Base-by-base conservation (phyloP, 2,888 invertebrate genomes). In the Phyto melanocephala region DNA sequence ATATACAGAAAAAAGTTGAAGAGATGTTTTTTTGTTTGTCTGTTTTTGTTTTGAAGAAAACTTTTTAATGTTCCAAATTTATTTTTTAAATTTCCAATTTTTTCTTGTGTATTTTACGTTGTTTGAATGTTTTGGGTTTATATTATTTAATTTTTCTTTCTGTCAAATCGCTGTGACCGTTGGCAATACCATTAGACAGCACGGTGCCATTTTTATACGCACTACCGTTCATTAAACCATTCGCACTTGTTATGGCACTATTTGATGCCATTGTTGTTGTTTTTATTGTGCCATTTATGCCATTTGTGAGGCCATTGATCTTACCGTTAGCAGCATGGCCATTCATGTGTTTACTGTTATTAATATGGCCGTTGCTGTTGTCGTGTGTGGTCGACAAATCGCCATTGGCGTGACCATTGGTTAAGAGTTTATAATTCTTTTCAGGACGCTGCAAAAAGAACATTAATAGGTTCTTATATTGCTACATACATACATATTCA, bases 71-170 rank as follows among this genome's bases (percentile, higher is more conserved):
- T 63, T 71, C 56, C 63, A 71, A 63, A 60, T 62, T 68, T 74
- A 20, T 70, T 68, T 65, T 28, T 82, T 79, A 82, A 71, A 76
- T 82, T 40, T 79, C 79, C 42, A 71, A 62, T 82, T 82, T 82
- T 47, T 79, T 75, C 47, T 82, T 82, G 33, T 79, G 65, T 79
- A 71, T 76, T 82, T 79, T 79, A 67, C 75, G 79, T 67, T 71
- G 82, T 79, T 71, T 80, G 85, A 72, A 37, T 70, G 71, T 58
- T 81, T 86, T 89, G 67, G 80, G 71, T 87, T 86, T 88, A 88
- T 90, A 90, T 91, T 91, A 91, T 90, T 91, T 91, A 87, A 88
- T 88, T 87, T 91, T 91, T 82, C 91, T 87, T 85, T 91, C 90
- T 74, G 88, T 90, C 84, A 91, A 86, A 86, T 90, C 89, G 84